Conservation (phyloP, 2,888 invertebrate genomes). For the Xestia c-nigrum region DNA sequence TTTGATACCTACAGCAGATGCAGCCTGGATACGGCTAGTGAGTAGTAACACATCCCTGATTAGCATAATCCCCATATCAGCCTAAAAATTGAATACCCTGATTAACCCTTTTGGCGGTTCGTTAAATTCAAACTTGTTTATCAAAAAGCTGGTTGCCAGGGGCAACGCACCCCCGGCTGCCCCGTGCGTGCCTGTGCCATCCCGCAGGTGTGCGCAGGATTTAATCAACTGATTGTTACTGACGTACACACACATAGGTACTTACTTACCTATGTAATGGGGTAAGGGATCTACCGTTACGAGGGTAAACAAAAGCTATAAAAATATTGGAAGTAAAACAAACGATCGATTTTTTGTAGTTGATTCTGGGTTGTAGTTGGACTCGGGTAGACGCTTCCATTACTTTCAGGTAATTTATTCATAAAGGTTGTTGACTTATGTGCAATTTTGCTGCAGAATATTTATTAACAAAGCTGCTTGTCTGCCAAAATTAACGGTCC, state of each 20-base stretch:
- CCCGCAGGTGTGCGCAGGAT: slow-evolving; percentile 87
- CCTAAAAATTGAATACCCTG: slow-evolving; percentile 18
- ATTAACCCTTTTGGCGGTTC: slow-evolving; percentile 63
- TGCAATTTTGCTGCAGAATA: not conserved
- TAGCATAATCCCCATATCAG: slow-evolving; percentile 17
- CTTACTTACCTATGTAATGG: slow-evolving; percentile 54
- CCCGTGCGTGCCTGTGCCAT: slow-evolving; percentile 68
- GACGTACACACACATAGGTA: slow-evolving; percentile 65
- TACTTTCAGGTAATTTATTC: not conserved
- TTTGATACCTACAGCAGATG: slow-evolving; percentile 10
- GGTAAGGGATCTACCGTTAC: slow-evolving; percentile 64
- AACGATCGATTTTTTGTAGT: slow-evolving; percentile 41
- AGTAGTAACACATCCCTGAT: not conserved
- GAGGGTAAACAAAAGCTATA: slow-evolving; percentile 51
- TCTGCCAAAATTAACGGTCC: slow-evolving; percentile 5
- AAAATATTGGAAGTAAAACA: slow-evolving; percentile 55
- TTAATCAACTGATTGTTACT: slow-evolving; percentile 88
- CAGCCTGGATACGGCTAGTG: not conserved
- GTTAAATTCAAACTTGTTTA: slow-evolving; percentile 82
- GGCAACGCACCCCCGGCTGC: slow-evolving; percentile 76
- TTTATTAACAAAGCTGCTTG: not conserved
- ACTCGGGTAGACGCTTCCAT: not conserved
- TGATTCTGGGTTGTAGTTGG: not conserved
- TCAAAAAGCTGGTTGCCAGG: slow-evolving; percentile 76
- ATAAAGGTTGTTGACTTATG: not conserved